Evolutionary conservation across 2,888 invertebrate species (phyloP).

Genomic region (Cremastobaeus sp.): DNA sequence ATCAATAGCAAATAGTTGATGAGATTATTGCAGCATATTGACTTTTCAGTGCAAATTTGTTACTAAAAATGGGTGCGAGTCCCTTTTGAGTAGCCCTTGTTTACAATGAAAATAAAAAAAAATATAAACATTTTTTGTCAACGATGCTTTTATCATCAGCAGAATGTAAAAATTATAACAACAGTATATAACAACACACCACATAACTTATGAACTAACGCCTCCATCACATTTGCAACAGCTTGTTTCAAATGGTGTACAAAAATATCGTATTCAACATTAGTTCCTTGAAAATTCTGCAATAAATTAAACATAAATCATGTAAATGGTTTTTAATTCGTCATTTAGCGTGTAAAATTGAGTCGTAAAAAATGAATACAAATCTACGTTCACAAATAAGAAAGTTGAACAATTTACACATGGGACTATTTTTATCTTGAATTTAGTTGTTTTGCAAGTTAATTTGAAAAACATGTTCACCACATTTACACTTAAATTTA

Average conservation of each 20-base stretch:
- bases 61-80: too few relatives aligned
- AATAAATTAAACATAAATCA: conserved; percentile 43
- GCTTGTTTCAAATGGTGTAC: conserved; percentile 18
- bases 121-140: conserved; percentile 9
- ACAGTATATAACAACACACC: conserved; percentile 72
- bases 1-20: too few relatives aligned
- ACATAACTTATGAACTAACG: conserved; percentile 60
- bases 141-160: conserved; percentile 61
- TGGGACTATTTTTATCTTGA: background rate
- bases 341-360: conserved; percentile 14
- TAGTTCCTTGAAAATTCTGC: conserved; percentile 21
- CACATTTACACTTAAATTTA: conserved; percentile 11
- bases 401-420: background rate
- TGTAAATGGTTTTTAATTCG: conserved; percentile 19
- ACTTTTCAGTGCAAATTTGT: too few relatives aligned
- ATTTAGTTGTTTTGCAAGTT: conserved; percentile 5
- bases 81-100: background rate
- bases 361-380: conserved; percentile 14
- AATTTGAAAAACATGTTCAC: conserved; percentile 5
- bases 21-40: too few relatives aligned
- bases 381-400: background rate
- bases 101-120: conserved; percentile 6
- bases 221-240: conserved; percentile 30
- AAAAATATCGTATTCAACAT: conserved; percentile 34
- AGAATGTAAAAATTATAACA: conserved; percentile 71